Percentiles rank a stretch among this genome's conserved stretches.
phyloP scores from a whole-genome alignment of 2,113 vertebrate species.

The Picathartes gymnocephalus region DNA sequence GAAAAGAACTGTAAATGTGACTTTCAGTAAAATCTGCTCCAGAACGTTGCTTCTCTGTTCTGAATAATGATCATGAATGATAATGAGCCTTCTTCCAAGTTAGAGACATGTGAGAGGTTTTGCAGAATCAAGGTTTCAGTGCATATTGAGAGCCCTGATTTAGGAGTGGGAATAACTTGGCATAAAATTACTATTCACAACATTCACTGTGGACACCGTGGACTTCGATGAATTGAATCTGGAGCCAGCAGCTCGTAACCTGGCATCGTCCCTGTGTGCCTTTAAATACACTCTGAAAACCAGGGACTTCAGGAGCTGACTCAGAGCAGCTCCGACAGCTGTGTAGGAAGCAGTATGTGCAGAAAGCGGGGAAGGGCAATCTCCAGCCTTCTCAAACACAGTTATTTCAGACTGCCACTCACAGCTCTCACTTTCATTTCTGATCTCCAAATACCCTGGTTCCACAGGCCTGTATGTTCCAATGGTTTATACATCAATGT shows the following conservation, averaged over 20 bases:
- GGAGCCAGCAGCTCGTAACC: background rate
- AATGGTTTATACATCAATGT: background rate
- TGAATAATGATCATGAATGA: background rate
- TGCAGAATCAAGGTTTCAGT: background rate
- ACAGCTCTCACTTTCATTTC: background rate
- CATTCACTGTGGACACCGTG: background rate
- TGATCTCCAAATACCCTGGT: background rate
- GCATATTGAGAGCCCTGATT: background rate
- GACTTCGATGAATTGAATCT: background rate
- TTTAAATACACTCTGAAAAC: background rate
- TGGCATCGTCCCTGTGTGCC: background rate
- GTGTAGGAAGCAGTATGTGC: constrained; percentile 18
- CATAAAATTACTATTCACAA: constrained; percentile 10
- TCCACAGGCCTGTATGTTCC: background rate
- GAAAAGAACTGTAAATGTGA: background rate
- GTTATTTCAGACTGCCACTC: background rate
- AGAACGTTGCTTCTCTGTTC: background rate
- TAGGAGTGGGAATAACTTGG: background rate
- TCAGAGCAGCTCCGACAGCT: constrained; percentile 22
- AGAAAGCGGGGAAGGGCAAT: background rate
- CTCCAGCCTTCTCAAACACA: background rate
- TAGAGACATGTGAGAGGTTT: background rate
- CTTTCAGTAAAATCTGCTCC: background rate
- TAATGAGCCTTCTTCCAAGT: background rate
- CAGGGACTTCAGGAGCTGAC: constrained; percentile 1